Conservation (phyloP, 2,113 vertebrate genomes). For the Bubo bubo region DNA sequence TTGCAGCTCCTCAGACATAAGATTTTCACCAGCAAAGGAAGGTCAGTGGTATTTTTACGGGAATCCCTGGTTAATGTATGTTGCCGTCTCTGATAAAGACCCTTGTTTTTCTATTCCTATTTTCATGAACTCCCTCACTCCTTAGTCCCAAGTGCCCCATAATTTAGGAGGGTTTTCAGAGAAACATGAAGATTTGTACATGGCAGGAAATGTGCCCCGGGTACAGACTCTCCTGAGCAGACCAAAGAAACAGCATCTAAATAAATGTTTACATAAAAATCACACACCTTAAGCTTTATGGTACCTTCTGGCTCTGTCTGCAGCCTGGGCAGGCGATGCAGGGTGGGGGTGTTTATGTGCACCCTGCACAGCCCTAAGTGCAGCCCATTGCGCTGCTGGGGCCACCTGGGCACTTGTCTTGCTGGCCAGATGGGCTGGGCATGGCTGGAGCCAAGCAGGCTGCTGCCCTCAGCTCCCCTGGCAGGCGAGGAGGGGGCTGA, state of each 20-base stretch:
- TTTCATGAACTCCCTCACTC: neutral
- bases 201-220: fast-evolving
- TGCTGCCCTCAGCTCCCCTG: neutral
- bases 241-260: neutral
- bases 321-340: neutral
- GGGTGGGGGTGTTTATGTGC: neutral
- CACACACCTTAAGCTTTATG: conserved; percentile 23
- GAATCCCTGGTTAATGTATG: neutral
- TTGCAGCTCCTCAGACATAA: neutral
- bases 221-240: neutral
- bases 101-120: neutral
- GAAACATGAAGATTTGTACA: neutral
- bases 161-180: neutral
- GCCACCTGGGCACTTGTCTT: neutral
- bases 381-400: neutral
- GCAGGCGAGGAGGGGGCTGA: neutral
- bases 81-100: neutral
- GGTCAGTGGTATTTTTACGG: neutral
- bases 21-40: neutral
- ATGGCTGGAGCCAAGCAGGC: neutral
- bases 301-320: neutral
- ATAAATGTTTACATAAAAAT: conserved; percentile 16
- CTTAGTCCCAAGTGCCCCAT: neutral
- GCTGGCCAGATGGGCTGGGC: neutral
- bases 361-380: neutral